Conservation (phyloP, 37 sponge, comb jelly and placozoan genomes). For the Beroe forskalii region DNA sequence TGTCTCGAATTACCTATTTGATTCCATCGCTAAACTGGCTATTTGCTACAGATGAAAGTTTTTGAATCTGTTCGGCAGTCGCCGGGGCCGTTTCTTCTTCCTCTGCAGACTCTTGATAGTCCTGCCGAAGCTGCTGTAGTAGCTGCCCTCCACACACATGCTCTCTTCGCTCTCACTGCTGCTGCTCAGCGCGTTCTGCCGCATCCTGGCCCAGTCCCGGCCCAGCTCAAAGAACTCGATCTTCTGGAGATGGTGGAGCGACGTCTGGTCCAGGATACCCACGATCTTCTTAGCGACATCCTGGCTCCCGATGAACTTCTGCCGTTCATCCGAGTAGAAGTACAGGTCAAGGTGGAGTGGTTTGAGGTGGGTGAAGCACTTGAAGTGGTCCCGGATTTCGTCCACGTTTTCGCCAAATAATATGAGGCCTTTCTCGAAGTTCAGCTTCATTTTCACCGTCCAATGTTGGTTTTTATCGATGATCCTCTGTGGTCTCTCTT, state of each 20-base stretch:
- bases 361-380: slow-evolving; percentile 6
- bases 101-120: not conserved
- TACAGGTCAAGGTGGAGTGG: slow-evolving; percentile 29
- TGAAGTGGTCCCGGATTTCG: not conserved
- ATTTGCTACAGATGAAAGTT: slow-evolving; percentile 6
- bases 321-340: slow-evolving; percentile 41
- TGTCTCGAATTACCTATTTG: no score
- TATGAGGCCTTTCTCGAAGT: slow-evolving; percentile 50
- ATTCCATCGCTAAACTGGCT: no score
- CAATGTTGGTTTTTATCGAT: no score
- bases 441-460: slow-evolving; percentile 52
- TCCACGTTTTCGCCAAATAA: slow-evolving; percentile 41
- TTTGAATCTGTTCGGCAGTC: slow-evolving; percentile 29
- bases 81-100: not conserved
- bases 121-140: not conserved
- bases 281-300: slow-evolving; percentile 47
- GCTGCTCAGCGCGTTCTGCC: slow-evolving; percentile 21
- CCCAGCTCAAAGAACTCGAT: slow-evolving; percentile 53
- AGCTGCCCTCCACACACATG: not conserved
- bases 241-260: slow-evolving; percentile 6
- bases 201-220: slow-evolving; percentile 51
- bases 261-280: not conserved
- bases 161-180: slow-evolving; percentile 24
- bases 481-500: not conserved
- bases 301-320: not conserved